Evolutionary conservation across 1,140 invertebrate genomes (phyloP), one percentile per base, ranked within the genome.

Genomic region (Orussus abietinus): DNA sequence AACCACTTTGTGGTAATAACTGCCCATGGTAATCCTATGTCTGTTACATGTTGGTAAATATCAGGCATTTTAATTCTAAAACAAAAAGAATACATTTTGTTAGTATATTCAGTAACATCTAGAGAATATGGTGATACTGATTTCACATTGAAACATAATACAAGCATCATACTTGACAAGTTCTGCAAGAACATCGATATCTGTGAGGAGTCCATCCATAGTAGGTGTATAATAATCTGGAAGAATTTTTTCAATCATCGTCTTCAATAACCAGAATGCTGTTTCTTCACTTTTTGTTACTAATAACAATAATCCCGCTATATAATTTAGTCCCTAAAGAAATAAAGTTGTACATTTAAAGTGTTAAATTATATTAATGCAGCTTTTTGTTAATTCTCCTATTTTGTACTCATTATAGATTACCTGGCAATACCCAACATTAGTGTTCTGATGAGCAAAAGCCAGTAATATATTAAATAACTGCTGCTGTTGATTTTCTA

Each of bases 1-100:
- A 96, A 94, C 92, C 92, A 96, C 70, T 95, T 95, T 31, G 90
- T 93, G 20, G 84, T 84, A 46, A 92, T 83, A 11, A 94, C 83
- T 34, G 86, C 81, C 88, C 90, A 94, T 11, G 88, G 85, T 48
- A 94, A 71, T 30, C 84, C 83, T 57, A 90, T 68, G 45, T 80
- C 78, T 42, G 82, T 80, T 25, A 94, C 79, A 66, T 92, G 88
- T 20, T 81, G 73, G 69, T 90, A 80, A 1, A 95, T 79, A 58
- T 82, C 80, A 20, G 90, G 90, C 51, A 85, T 80, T 68, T 86
- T 84, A 49, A 84, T 75, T 57, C 85, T 88, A 51, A 31, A 72
- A 69, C 28, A 43, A 45, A 36, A 33, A 25, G 9, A 11, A 28
- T 38, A 9, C 3, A 14, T 15, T 18, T 21, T 34, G n/a, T 21